A percentile compares a stretch with the other conserved stretches of the same genome.
phyloP scores from a whole-genome alignment of 2,888 invertebrate species.

The Synergus umbraculus region DNA sequence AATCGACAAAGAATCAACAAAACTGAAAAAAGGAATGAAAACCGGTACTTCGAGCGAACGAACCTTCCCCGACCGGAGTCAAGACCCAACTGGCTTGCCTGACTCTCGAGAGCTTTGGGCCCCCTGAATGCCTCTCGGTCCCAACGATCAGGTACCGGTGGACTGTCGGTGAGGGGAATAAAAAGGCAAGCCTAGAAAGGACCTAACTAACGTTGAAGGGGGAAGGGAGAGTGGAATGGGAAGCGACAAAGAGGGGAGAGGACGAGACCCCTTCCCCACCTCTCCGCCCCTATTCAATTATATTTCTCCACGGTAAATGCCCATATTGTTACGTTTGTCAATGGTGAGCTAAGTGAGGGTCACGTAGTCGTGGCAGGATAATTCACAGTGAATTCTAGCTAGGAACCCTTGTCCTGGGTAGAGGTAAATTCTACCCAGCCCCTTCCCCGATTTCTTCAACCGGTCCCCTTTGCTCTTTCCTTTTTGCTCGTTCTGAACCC shows the following conservation, averaged over 20 bases:
- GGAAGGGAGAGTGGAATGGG: constrained; percentile 67
- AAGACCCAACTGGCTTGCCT: constrained; percentile 75
- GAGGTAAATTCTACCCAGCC: constrained; percentile 10
- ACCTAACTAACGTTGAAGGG: constrained; percentile 71
- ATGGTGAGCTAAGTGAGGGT: constrained; percentile 76
- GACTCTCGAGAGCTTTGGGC: constrained; percentile 66
- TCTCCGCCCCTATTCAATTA: constrained; percentile 74
- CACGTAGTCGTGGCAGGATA: constrained; percentile 68
- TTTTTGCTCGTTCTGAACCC: constrained; percentile 44
- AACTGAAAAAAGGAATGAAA: background rate
- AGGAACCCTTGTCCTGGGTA: constrained; percentile 52
- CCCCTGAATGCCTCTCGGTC: constrained; percentile 69
- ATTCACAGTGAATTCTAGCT: constrained; percentile 69
- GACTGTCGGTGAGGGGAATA: constrained; percentile 66
- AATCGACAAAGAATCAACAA: background rate
- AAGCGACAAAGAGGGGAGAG: constrained; percentile 53
- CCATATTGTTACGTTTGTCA: constrained; percentile 77
- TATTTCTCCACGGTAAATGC: constrained; percentile 76
- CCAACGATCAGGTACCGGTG: constrained; percentile 69
- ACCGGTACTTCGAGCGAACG: constrained; percentile 47
- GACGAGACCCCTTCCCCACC: constrained; percentile 58
- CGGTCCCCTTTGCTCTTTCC: constrained; percentile 44
- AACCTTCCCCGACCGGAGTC: constrained; percentile 74
- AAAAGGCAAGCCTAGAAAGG: constrained; percentile 76
- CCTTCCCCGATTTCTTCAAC: constrained; percentile 40